A percentile compares a stretch with the other conserved stretches of the same genome.
These are phyloP conservation scores for Boleophthalmus pectinirostris DNA, from an alignment of 2,113 vertebrate species.

Conservation along the genomic window DNA sequence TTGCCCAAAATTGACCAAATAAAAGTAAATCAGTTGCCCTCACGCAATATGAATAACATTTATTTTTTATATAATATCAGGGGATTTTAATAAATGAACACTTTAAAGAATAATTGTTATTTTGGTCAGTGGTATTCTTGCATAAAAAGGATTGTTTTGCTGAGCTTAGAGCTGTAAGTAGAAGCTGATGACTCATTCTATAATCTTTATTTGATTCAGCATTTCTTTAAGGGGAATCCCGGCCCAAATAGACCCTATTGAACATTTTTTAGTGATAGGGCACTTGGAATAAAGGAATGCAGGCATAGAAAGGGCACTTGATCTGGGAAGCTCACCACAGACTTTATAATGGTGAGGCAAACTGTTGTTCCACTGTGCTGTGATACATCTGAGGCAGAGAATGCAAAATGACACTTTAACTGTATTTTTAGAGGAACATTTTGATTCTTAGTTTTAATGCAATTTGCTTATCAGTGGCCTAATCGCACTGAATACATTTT, in stretches of 20 bases:
- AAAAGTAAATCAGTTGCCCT: not conserved
- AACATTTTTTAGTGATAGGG: not conserved
- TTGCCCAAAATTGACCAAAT: not conserved
- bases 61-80: not conserved
- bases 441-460: too few relatives aligned
- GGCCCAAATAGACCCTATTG: not conserved
- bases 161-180: not conserved
- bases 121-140: not conserved
- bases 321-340: not conserved
- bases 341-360: not conserved
- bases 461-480: too few relatives aligned
- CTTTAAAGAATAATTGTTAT: not conserved
- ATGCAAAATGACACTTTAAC: too few relatives aligned
- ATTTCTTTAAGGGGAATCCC: too few relatives aligned
- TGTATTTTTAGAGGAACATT: too few relatives aligned
- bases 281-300: not conserved
- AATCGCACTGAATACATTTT: too few relatives aligned
- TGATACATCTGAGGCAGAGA: not conserved
- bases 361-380: not conserved
- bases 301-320: not conserved
- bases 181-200: not conserved
- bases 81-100: not conserved
- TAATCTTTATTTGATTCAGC: not conserved
- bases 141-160: not conserved
- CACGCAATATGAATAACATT: not conserved